Percentiles rank a stretch among this genome's conserved stretches.
Evolutionary conservation across 1,140 invertebrate species (phyloP).

Genomic region (Euschistus heros): DNA sequence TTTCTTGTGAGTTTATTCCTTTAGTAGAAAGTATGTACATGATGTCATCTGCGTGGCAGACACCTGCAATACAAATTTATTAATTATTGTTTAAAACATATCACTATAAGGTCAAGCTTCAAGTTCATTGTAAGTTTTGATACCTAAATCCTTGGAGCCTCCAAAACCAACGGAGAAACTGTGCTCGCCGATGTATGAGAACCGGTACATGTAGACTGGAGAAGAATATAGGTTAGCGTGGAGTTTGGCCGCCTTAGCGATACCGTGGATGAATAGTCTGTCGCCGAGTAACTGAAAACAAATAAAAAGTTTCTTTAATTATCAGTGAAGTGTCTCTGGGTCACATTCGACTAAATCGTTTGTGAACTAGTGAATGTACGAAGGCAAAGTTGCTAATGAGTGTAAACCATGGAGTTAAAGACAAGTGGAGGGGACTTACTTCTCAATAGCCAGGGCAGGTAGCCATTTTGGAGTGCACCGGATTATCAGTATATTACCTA

Average conservation of each 20-base stretch:
- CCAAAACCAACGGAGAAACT: too few relatives aligned
- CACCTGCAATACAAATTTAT: conserved; percentile 6
- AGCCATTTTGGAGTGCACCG: too few relatives aligned
- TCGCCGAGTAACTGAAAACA: background rate
- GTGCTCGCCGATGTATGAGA: background rate
- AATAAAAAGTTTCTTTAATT: too few relatives aligned
- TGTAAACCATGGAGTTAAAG: background rate
- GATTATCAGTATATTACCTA: too few relatives aligned
- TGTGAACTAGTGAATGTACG: background rate
- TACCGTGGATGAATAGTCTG: background rate
- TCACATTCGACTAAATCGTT: background rate
- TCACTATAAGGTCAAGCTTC: too few relatives aligned
- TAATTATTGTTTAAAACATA: background rate
- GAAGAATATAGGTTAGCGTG: background rate
- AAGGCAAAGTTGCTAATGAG: background rate
- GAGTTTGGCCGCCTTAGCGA: background rate
- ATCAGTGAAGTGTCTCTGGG: too few relatives aligned
- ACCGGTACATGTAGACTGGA: background rate
- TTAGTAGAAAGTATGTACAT: background rate
- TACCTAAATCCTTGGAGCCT: background rate
- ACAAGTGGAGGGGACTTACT: too few relatives aligned
- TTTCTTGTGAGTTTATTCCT: background rate
- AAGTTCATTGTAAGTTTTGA: background rate
- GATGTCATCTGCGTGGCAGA: conserved; percentile 15
- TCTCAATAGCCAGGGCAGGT: too few relatives aligned